Base-by-base conservation (phyloP, 2,113 vertebrate genomes). In the Chaenocephalus aceratus region DNA sequence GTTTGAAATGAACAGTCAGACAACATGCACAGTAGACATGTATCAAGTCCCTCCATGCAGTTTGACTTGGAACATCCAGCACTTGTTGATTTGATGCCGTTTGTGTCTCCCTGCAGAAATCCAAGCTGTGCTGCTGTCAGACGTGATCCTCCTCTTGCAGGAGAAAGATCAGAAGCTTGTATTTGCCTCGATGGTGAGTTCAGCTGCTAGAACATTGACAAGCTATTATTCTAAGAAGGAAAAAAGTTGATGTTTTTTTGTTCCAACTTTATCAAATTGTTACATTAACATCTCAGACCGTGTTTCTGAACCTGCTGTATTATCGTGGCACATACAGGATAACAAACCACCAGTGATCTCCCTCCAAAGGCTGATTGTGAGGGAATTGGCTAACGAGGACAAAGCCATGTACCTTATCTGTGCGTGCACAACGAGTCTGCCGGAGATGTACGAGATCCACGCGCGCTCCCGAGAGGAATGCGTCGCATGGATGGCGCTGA, bases 401-500 rank as follows among this genome's bases (percentile, higher is more conserved):
- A 96, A 95, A 71, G 97, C 96, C 52, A 96, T 99, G 96, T 99
- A 96, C 72, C 94, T 99, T 21, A 99, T 99, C 89, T 96, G 96
- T 0, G 96, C 96, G 0, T 84, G 74, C 71, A 96, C 96, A 66
- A 81, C 95, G 26, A 83, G 91, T 49, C 91, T 95, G 53, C 96
- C 97, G 0, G 97, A 97, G 89, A 97, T 99, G 97, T 99, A 99
- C 2, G 97, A 99, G 92, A 95, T 99, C 64, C 94, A 96, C 86
- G 95, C 96, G 0, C 67, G 89, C 82, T 97, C 97, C 3, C 96
- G 91, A 54, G 96, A 97, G 46, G 97, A 97, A 23, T 91, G 97
- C 46, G 89, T 95, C 30, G 66, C 77, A 12, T 99, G 97, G 98
- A 97, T 94, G 90, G 73, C 79, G 1, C 86, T 95, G 54, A 97